phyloP scores from a whole-genome alignment of 92 coral and sea anemone genomes.

The Phenganax stokvisi region DNA sequence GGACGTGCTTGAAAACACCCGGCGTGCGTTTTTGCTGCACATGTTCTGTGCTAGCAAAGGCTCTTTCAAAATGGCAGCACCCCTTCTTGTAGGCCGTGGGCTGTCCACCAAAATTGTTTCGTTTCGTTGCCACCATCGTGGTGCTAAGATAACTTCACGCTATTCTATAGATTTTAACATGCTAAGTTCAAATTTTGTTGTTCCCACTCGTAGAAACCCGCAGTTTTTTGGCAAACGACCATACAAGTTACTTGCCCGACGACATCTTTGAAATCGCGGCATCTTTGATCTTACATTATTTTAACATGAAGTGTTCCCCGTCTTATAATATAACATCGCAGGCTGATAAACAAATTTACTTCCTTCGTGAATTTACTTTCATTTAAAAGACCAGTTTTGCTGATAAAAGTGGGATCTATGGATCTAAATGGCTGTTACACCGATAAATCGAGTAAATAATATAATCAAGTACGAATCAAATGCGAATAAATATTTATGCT shows the following conservation, averaged over 20 bases:
- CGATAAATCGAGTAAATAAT: background rate
- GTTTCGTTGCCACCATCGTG: slow-evolving; percentile 23
- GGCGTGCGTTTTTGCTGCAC: too few relatives aligned
- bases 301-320: background rate
- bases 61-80: too few relatives aligned
- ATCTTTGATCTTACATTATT: background rate
- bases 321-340: background rate
- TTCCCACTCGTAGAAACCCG: background rate
- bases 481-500: background rate
- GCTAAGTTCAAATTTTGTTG: background rate
- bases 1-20: too few relatives aligned
- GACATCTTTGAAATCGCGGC: background rate
- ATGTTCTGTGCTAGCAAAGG: too few relatives aligned
- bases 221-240: background rate
- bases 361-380: too few relatives aligned
- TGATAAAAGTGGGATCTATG: background rate
- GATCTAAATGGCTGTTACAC: background rate
- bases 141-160: slow-evolving; percentile 11
- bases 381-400: background rate
- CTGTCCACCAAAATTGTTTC: too few relatives aligned
- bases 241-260: background rate
- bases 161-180: background rate
- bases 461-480: background rate
- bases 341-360: too few relatives aligned
- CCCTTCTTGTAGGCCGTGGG: too few relatives aligned